Percentiles rank a stretch among this genome's conserved stretches.
These are phyloP conservation scores for Sinosuthora webbiana DNA, from an alignment of 2,113 vertebrate species.

Conservation along the genomic window DNA sequence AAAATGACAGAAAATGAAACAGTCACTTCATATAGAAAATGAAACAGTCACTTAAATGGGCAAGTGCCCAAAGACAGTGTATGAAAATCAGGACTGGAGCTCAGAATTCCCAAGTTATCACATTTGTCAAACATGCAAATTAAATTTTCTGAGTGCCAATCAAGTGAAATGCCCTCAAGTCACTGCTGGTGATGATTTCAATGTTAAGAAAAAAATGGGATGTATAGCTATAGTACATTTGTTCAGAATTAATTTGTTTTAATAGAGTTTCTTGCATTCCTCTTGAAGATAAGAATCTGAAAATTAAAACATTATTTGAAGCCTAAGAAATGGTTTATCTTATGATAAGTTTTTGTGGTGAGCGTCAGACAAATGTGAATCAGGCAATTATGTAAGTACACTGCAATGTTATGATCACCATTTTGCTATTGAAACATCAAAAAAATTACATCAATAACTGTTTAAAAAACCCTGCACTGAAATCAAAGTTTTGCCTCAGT, in stretches of 20 bases:
- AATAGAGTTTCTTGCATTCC: not conserved
- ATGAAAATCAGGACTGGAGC: not conserved
- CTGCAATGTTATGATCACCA: not conserved
- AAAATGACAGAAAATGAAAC: not conserved
- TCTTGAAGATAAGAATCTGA: not conserved
- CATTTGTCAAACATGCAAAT: not conserved
- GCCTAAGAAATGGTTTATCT: not conserved
- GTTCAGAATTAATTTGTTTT: not conserved
- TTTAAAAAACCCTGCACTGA: not conserved
- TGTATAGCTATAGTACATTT: not conserved
- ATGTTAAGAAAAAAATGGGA: not conserved
- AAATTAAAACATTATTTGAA: not conserved
- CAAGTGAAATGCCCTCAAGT: not conserved
- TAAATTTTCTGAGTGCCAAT: not conserved
- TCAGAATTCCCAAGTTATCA: not conserved
- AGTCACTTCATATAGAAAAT: not conserved
- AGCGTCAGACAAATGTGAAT: not conserved
- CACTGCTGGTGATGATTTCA: not conserved
- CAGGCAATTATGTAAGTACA: not conserved
- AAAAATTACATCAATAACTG: not conserved
- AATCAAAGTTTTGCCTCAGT: not conserved
- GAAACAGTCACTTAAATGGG: not conserved
- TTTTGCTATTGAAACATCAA: not conserved
- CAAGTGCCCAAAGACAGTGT: not conserved
- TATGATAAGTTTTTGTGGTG: not conserved